These are phyloP conservation scores for Aphodius sticticus DNA, from an alignment of 2,888 invertebrate genomes.

Conservation along the genomic window DNA sequence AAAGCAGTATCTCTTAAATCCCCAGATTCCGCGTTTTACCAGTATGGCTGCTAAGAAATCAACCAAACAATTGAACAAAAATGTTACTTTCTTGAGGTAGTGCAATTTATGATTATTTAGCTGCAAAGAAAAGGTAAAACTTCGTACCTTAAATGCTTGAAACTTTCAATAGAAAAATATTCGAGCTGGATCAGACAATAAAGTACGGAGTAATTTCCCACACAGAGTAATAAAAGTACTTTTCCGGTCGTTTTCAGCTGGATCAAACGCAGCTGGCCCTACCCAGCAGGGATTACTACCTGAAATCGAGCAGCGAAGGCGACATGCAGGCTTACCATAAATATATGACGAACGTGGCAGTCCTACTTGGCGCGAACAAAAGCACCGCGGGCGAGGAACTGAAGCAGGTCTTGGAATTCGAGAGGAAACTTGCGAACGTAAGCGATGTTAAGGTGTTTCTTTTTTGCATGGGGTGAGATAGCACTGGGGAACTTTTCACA, in stretches of 20 bases:
- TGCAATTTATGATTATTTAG: too few species aligned
- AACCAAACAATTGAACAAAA: too few species aligned
- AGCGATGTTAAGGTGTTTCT: conserved; percentile 45
- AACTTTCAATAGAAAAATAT: background rate
- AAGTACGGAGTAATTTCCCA: background rate
- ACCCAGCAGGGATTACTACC: conserved; percentile 85
- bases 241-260: conserved; percentile 61
- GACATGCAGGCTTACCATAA: conserved; percentile 81
- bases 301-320: conserved; percentile 76
- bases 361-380: conserved; percentile 76
- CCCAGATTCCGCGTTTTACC: too few species aligned
- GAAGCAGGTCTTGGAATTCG: conserved; percentile 76
- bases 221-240: conserved; percentile 12
- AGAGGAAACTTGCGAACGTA: conserved; percentile 83
- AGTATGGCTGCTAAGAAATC: too few species aligned
- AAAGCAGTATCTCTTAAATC: too few species aligned
- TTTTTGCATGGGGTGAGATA: background rate
- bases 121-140: too few species aligned
- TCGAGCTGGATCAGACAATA: background rate
- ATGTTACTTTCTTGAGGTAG: too few species aligned
- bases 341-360: conserved; percentile 83
- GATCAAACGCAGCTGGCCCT: conserved; percentile 81
- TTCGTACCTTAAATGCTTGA: background rate
- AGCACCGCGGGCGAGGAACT: conserved; percentile 73
- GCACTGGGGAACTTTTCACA: background rate